These are phyloP conservation scores for Sapajus apella DNA, from an alignment of 2,113 vertebrate species.

Conservation along the genomic window DNA sequence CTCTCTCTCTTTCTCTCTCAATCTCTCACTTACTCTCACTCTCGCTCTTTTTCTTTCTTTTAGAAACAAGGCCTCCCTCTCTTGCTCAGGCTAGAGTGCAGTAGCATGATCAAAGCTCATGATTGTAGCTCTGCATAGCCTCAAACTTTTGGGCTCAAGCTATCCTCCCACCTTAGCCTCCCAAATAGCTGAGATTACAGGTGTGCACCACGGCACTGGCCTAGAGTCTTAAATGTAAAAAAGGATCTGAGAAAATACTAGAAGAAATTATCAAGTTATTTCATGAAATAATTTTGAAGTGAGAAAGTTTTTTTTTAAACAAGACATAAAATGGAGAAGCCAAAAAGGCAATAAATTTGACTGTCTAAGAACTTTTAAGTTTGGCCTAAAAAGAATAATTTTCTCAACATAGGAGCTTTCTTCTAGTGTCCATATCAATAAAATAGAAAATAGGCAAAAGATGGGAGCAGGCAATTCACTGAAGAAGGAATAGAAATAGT, in stretches of 20 bases:
- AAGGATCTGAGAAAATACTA: neutral
- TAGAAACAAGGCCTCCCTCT: neutral
- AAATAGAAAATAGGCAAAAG: slow-evolving; percentile 24
- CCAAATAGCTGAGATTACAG: neutral
- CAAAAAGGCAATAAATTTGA: neutral
- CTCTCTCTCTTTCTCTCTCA: too few relatives aligned
- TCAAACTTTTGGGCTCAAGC: neutral
- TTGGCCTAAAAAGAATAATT: neutral
- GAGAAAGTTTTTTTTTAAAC: neutral
- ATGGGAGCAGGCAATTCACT: neutral
- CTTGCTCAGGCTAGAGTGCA: neutral
- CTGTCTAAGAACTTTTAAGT: neutral
- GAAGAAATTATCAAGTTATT: neutral
- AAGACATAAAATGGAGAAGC: neutral
- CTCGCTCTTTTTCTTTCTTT: neutral
- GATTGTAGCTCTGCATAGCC: neutral
- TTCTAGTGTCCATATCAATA: neutral
- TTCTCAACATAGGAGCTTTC: neutral
- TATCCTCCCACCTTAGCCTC: neutral
- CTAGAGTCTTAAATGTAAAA: neutral
- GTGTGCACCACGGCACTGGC: neutral
- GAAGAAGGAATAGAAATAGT: slow-evolving; percentile 15
- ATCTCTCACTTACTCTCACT: too few relatives aligned
- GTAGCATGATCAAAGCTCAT: too few relatives aligned
- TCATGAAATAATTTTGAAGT: slow-evolving; percentile 36